Percentiles rank a stretch among this genome's conserved stretches.
Conservation (phyloP, 1,140 invertebrate species). For the Mycetomoellerius zeteki region DNA sequence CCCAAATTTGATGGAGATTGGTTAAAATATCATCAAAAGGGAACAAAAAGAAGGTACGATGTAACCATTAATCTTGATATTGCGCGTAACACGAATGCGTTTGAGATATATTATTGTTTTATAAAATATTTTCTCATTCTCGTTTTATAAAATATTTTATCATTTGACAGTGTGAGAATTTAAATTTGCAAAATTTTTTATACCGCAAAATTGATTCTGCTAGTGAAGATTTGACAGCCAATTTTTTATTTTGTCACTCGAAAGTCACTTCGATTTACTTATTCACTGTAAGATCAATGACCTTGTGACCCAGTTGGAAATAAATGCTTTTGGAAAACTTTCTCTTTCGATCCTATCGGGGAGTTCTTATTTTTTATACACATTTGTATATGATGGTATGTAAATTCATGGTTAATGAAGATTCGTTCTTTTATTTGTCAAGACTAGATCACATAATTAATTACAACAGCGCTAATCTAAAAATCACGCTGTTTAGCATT, state of each 20-base stretch:
- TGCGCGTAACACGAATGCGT: no score
- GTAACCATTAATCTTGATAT: constrained; percentile 23
- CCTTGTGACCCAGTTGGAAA: constrained; percentile 19
- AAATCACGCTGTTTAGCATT: not conserved
- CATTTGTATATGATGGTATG: not conserved
- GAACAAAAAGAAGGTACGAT: not conserved
- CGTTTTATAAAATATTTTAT: not conserved
- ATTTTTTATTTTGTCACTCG: not conserved
- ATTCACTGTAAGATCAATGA: not conserved
- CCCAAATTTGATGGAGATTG: constrained; percentile 18
- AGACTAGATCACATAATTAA: not conserved
- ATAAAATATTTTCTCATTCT: not conserved
- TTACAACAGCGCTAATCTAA: not conserved
- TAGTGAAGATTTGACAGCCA: not conserved
- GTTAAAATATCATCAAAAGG: not conserved
- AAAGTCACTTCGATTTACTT: constrained; percentile 34
- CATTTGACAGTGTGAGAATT: not conserved
- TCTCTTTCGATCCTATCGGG: constrained; percentile 32
- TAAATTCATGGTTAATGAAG: not conserved
- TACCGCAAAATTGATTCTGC: not conserved
- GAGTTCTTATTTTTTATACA: not conserved
- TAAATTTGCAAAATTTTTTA: not conserved
- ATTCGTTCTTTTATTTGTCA: not conserved
- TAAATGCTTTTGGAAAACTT: constrained; percentile 37
- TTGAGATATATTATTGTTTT: not conserved